These are phyloP conservation scores for Andrena camellia DNA, from an alignment of 2,888 invertebrate species.

Conservation along the genomic window DNA sequence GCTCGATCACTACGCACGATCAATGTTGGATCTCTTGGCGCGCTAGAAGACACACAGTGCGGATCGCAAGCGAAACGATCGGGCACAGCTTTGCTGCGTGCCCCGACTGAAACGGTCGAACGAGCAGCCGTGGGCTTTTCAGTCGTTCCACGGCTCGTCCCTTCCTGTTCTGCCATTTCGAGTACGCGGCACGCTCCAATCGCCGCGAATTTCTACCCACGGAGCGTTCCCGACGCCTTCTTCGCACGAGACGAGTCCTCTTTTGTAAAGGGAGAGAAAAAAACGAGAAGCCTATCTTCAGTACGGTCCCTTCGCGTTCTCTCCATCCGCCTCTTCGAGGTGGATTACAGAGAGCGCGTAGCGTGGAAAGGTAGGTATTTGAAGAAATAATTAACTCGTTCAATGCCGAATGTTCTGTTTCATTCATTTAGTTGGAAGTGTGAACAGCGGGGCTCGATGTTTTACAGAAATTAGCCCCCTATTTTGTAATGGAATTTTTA, in stretches of 20 bases:
- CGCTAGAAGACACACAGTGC: slow-evolving; percentile 47
- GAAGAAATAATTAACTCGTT: too few relatives aligned
- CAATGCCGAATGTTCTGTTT: too few relatives aligned
- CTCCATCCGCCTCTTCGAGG: not conserved
- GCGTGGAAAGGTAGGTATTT: too few relatives aligned
- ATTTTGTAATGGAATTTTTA: too few relatives aligned
- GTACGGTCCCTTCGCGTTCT: not conserved
- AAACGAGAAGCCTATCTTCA: not conserved
- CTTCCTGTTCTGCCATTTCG: slow-evolving; percentile 55
- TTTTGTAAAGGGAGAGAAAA: slow-evolving; percentile 7
- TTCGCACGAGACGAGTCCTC: slow-evolving; percentile 19
- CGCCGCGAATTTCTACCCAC: slow-evolving; percentile 36
- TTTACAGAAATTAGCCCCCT: too few relatives aligned
- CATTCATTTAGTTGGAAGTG: too few relatives aligned
- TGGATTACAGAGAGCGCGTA: not conserved
- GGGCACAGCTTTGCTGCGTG: slow-evolving; percentile 38
- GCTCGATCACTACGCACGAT: slow-evolving; percentile 66
- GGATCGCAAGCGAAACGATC: slow-evolving; percentile 65
- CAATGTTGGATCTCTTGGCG: slow-evolving; percentile 65
- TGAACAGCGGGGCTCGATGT: too few relatives aligned
- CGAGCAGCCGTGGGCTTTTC: slow-evolving; percentile 46
- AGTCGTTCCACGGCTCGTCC: slow-evolving; percentile 41
- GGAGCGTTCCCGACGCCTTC: slow-evolving; percentile 33
- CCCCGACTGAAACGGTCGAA: slow-evolving; percentile 33
- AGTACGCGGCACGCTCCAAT: slow-evolving; percentile 22